Base-by-base conservation (phyloP, 2,113 vertebrate species). In the Suricata suricatta region DNA sequence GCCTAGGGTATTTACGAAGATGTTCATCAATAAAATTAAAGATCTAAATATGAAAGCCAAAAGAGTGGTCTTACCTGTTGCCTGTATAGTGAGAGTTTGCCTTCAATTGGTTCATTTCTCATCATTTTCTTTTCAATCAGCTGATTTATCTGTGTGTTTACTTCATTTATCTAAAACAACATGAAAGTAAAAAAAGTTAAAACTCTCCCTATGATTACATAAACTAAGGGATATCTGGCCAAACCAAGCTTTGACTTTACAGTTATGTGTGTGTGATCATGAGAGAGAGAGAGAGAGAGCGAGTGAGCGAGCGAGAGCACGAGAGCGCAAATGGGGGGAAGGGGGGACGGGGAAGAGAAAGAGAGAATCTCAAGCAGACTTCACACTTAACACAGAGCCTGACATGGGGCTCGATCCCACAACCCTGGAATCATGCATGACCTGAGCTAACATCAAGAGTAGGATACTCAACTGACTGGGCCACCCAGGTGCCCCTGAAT, bases 101-200 rank as follows among this genome's bases (percentile, higher is more conserved):
- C 99, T 84, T 99, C 99, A 90, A 99, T 97, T 52, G 99, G 99
- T 96, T 99, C 99, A 47, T 98, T 99, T 89, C 99, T 99, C 99
- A 99, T 99, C 99, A 99, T 99, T 98, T 98, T 99, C 98, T 99
- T 99, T 98, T 99, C 99, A 97, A 99, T 99, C 92, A 99, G 98
- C 96, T 99, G 99, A 97, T 99, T 99, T 29, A 99, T 99, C 98
- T 99, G 97, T 90, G 97, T 91, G 27, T 99, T 99, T 50, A 99
- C 98, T 97, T 99, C 99, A 98, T 98, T 99, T 97, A 99, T 99
- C 99, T 99, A 98, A 98, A 98, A 98, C 60, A 97, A 41, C 87
- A 95, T 96, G 15, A 95, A 88, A 98, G 66, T 72, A 86, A 96
- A 95, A 95, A 94, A 91, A 88, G 52, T 95, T 74, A 94, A 92